phyloP scores from a whole-genome alignment of 2,888 invertebrate genomes.

The Mesopsocus fuscifrons region DNA sequence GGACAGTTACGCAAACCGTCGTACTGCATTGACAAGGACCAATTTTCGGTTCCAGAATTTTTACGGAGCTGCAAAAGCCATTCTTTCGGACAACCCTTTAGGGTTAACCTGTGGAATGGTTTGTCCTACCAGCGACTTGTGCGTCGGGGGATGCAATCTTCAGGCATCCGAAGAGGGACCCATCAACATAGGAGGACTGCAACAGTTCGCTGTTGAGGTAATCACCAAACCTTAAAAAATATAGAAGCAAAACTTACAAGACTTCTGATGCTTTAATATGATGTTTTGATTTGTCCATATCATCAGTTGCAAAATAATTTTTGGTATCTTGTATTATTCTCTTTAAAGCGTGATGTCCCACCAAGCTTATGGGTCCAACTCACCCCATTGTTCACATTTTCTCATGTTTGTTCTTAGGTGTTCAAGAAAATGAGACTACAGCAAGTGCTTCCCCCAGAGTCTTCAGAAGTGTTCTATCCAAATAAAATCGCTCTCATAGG shows the following conservation, averaged over 20 bases:
- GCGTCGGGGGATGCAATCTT: conserved; percentile 94
- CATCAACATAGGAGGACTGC: conserved; percentile 95
- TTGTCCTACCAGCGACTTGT: conserved; percentile 94
- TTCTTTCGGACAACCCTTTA: conserved; percentile 91
- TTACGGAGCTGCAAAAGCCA: conserved; percentile 91
- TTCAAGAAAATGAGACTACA: conserved; percentile 88
- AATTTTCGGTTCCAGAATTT: conserved; percentile 57
- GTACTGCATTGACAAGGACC: too few relatives aligned
- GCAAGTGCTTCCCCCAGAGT: conserved; percentile 40
- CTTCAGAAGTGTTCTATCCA: conserved; percentile 26
- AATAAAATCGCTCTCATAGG: conserved; percentile 75
- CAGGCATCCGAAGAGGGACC: conserved; percentile 93
- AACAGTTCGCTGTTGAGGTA: conserved; percentile 93
- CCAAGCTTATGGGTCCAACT: too few relatives aligned
- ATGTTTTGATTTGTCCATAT: too few relatives aligned
- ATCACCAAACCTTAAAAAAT: conserved; percentile 13
- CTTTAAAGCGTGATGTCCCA: too few relatives aligned
- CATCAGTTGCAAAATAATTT: too few relatives aligned
- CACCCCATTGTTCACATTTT: too few relatives aligned
- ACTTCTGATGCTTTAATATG: too few relatives aligned
- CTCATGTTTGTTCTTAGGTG: conserved; percentile 36
- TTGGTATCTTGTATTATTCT: too few relatives aligned
- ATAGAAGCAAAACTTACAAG: conserved; percentile 5
- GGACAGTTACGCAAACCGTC: too few relatives aligned
- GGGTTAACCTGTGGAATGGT: conserved; percentile 97